Evolutionary conservation across 2,888 invertebrate genomes (phyloP), one percentile per base, ranked within the genome.

Genomic region (Drosophila tanythrix): DNA sequence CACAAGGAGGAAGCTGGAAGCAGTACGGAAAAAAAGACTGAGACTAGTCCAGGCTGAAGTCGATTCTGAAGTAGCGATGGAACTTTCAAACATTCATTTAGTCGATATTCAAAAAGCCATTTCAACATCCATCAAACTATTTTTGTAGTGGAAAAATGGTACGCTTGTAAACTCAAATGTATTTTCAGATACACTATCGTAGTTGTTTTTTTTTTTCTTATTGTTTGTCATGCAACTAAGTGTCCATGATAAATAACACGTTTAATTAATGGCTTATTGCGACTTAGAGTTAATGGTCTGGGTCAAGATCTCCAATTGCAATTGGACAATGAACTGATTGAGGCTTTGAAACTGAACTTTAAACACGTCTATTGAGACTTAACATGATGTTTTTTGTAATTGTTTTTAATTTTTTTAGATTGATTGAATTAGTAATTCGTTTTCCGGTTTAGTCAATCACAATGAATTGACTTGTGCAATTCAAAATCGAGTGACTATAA

Each of bases 181-280:
- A 15, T 13, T 25, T 15, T 46, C 13, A 15, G 15, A 15, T 46
- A 18, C 15, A 31, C 18, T 18, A 8, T 11, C 33, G 11, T 31
- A 25, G 43, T 25, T 38, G 18, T 18, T 3, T 31, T 18, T 38
- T 2, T 21, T 3, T 6, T 29, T 21, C 21, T 10, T 43, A 61
- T 50, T 40, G 29, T 13, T 13, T 8, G 27, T 40, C 46, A 25
- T 46, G 15, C 25, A 74, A 70, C 79, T 55, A 73, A 29, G 29
- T 31, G 10, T 29, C 27, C 55, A 15, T 33, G 5, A 48, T 60
- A 60, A 57, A 38, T 27, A 70, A 74, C 64, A 57, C 15, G 61
- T 62, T 59, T 18, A 36, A 68, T 55, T 61, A 40, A 57, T 57
- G 58, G 27, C 10, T 35, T 11, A 62, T 36, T 58, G 63, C 38